Evolutionary conservation across 1,140 invertebrate species (phyloP).

Genomic region (Nixonia krombeini): DNA sequence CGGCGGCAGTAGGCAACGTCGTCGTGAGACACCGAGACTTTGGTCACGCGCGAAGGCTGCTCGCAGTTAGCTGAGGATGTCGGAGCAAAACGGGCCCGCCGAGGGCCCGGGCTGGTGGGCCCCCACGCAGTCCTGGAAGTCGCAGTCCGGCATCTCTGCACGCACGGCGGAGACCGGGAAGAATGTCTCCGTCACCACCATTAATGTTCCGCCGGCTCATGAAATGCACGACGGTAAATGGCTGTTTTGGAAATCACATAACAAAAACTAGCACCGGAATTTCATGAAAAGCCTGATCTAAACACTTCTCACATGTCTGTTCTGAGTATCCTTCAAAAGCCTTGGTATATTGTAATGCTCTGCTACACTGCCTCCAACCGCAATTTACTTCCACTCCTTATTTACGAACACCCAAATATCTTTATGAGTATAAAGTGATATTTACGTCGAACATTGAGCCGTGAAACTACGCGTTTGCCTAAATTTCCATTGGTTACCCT

Average conservation of each 20-base stretch:
- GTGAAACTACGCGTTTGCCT: too few relatives aligned
- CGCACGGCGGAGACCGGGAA: slow-evolving; percentile 62
- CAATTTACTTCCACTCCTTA: too few relatives aligned
- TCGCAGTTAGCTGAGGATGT: slow-evolving; percentile 68
- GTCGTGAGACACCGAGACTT: slow-evolving; percentile 32
- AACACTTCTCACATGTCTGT: too few relatives aligned
- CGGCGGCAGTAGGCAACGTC: slow-evolving; percentile 35
- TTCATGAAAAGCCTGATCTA: too few relatives aligned
- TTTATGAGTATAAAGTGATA: too few relatives aligned
- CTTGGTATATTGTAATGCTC: too few relatives aligned
- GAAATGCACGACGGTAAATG: slow-evolving; percentile 67
- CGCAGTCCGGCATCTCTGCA: slow-evolving; percentile 45
- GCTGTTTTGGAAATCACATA: not conserved
- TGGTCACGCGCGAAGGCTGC: slow-evolving; percentile 30
- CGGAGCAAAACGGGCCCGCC: slow-evolving; percentile 67
- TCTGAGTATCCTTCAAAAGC: too few relatives aligned
- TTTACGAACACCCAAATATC: too few relatives aligned
- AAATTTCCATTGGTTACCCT: too few relatives aligned
- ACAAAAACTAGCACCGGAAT: not conserved
- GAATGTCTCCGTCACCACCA: slow-evolving; percentile 69
- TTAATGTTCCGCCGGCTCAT: slow-evolving; percentile 64
- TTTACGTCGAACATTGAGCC: too few relatives aligned
- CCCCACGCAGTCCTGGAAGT: slow-evolving; percentile 64
- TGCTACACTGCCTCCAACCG: too few relatives aligned
- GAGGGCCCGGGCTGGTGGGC: slow-evolving; percentile 66